Evolutionary conservation across 2,888 invertebrate genomes (phyloP).

Genomic region (Drosophila paranaensis): DNA sequence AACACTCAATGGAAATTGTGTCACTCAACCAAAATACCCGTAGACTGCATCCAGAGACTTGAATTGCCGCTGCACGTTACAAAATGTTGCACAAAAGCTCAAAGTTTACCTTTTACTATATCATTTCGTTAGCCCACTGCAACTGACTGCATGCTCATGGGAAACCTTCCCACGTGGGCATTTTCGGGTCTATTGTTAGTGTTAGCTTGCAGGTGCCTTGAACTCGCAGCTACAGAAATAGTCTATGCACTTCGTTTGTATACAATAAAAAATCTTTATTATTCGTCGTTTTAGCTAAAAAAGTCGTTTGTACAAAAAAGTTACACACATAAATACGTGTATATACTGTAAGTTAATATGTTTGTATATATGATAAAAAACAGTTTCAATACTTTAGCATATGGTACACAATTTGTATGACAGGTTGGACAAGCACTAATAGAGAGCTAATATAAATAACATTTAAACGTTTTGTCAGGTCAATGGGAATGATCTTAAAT

Average conservation of each 20-base stretch:
- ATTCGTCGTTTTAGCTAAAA: slow-evolving; percentile 66
- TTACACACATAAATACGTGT: slow-evolving; percentile 45
- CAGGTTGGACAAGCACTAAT: slow-evolving; percentile 27
- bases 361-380: slow-evolving; percentile 37
- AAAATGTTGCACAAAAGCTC: slow-evolving; percentile 21
- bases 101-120: slow-evolving; percentile 10
- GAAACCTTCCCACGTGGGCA: slow-evolving; percentile 50
- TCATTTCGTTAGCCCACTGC: slow-evolving; percentile 11
- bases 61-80: slow-evolving; percentile 29
- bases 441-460: slow-evolving; percentile 26
- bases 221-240: slow-evolving; percentile 45
- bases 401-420: slow-evolving; percentile 44
- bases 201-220: slow-evolving; percentile 45
- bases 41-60: neutral
- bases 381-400: slow-evolving; percentile 39
- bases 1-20: neutral
- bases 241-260: slow-evolving; percentile 46
- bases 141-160: slow-evolving; percentile 31
- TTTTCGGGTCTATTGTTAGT: slow-evolving; percentile 33
- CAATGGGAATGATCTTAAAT: slow-evolving; percentile 39
- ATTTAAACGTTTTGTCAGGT: slow-evolving; percentile 31
- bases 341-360: slow-evolving; percentile 29
- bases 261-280: slow-evolving; percentile 74
- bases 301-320: slow-evolving; percentile 71
- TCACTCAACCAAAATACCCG: neutral